These are phyloP conservation scores for Dipodomys stephensi DNA, from an alignment of 2,113 vertebrate genomes.

Conservation along the genomic window DNA sequence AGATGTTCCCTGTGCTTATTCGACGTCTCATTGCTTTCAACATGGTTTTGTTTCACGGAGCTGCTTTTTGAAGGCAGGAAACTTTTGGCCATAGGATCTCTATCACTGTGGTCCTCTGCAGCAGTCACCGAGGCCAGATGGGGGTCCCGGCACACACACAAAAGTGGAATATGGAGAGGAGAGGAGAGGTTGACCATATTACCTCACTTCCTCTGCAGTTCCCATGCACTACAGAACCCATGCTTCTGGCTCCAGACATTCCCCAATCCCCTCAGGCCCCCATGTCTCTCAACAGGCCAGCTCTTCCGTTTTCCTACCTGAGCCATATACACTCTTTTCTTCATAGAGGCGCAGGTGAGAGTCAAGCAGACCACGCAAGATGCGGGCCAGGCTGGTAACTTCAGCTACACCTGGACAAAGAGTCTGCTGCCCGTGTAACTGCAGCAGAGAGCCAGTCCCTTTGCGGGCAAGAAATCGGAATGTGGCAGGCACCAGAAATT, in stretches of 20 bases:
- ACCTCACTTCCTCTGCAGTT: not conserved
- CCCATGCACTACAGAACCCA: not conserved
- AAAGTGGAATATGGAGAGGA: not conserved
- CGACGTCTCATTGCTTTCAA: not conserved
- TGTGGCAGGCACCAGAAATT: slow-evolving; percentile 86
- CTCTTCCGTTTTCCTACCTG: slow-evolving; percentile 48
- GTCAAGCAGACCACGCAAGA: slow-evolving; percentile 88
- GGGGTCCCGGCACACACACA: slow-evolving; percentile 68
- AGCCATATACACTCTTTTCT: slow-evolving; percentile 21
- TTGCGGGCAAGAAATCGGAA: slow-evolving; percentile 83
- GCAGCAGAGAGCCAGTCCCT: slow-evolving; percentile 80
- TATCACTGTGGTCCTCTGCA: not conserved
- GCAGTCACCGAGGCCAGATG: not conserved
- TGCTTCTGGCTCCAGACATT: not conserved
- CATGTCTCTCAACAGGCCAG: not conserved
- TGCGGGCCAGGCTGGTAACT: slow-evolving; percentile 87
- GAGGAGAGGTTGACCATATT: not conserved
- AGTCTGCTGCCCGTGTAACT: slow-evolving; percentile 67
- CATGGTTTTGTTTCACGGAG: not conserved
- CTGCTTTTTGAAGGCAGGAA: slow-evolving; percentile 42
- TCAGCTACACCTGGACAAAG: slow-evolving; percentile 81
- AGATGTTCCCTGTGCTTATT: slow-evolving; percentile 59
- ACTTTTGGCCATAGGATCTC: slow-evolving; percentile 6
- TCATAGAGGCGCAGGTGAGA: slow-evolving; percentile 71
- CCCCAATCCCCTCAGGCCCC: not conserved